Conservation (phyloP, 1,140 invertebrate genomes). For the Aculops lycopersici region DNA sequence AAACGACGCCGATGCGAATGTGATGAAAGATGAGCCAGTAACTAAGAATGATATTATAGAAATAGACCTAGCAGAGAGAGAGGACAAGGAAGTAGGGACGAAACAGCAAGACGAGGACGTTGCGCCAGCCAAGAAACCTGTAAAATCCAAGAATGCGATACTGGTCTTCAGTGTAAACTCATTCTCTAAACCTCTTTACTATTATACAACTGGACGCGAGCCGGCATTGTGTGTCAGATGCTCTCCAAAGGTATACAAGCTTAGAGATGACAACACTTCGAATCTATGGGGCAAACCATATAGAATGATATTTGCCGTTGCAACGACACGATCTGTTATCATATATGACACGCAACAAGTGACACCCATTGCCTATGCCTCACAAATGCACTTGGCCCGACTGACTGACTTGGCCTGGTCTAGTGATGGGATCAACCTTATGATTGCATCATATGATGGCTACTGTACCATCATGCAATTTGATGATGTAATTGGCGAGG, state of each 20-base stretch:
- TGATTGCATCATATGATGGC: conserved; percentile 72
- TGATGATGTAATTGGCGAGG: too few relatives aligned
- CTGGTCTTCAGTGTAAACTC: conserved; percentile 42
- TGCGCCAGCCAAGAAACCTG: too few relatives aligned
- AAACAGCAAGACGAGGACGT: not conserved
- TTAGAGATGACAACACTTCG: conserved; percentile 16
- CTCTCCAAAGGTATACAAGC: conserved; percentile 37
- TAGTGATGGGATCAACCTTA: conserved; percentile 36
- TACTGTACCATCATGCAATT: conserved; percentile 72
- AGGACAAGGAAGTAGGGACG: conserved; percentile 20
- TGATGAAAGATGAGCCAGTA: not conserved
- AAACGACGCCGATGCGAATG: not conserved
- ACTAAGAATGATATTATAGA: too few relatives aligned
- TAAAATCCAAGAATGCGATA: conserved; percentile 28
- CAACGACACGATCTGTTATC: conserved; percentile 46
- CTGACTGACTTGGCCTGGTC: conserved; percentile 76
- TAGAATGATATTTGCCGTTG: conserved; percentile 57
- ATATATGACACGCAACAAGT: conserved; percentile 69
- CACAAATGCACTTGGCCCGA: conserved; percentile 71
- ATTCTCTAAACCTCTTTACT: conserved; percentile 36
- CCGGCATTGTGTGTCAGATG: conserved; percentile 43
- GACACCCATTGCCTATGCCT: conserved; percentile 44
- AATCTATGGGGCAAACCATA: conserved; percentile 31
- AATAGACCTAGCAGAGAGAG: too few relatives aligned
- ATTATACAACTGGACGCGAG: conserved; percentile 41